Evolutionary conservation across 2,113 vertebrate species (phyloP).

Genomic region (Indicator maculatus): DNA sequence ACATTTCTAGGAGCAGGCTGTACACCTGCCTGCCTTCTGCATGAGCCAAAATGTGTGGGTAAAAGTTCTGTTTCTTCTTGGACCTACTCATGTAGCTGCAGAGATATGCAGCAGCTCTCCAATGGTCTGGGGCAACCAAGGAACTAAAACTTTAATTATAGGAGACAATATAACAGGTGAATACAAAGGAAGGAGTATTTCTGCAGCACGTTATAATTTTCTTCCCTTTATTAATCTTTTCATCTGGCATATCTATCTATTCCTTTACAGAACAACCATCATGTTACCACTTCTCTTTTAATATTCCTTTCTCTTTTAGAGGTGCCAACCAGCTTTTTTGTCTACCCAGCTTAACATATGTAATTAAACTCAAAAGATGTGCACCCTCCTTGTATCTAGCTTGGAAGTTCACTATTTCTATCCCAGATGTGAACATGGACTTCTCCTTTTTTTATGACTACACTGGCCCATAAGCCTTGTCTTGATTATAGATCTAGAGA

Average conservation of each 20-base stretch:
- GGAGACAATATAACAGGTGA: neutral
- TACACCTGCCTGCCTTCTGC: accelerated
- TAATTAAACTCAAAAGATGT: neutral
- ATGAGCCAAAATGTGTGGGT: neutral
- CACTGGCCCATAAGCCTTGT: neutral
- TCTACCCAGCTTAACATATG: neutral
- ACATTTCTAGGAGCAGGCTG: neutral
- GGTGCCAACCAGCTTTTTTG: neutral
- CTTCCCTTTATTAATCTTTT: conserved; percentile 6
- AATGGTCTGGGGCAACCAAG: neutral
- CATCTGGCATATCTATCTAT: neutral
- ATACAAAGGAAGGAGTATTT: neutral
- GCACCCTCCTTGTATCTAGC: neutral
- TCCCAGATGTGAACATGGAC: neutral
- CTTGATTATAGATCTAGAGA: neutral
- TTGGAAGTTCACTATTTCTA: neutral
- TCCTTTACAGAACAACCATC: neutral
- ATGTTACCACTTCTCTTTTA: neutral
- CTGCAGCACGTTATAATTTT: conserved; percentile 21
- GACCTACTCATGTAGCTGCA: neutral
- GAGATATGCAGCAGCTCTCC: neutral
- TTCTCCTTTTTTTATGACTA: neutral
- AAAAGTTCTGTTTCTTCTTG: neutral
- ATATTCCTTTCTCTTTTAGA: neutral
- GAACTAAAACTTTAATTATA: conserved; percentile 30